Percentiles rank a stretch among this genome's conserved stretches.
Evolutionary conservation across 2,113 vertebrate species (phyloP).

Genomic region (Rhinichthys klamathensis): DNA sequence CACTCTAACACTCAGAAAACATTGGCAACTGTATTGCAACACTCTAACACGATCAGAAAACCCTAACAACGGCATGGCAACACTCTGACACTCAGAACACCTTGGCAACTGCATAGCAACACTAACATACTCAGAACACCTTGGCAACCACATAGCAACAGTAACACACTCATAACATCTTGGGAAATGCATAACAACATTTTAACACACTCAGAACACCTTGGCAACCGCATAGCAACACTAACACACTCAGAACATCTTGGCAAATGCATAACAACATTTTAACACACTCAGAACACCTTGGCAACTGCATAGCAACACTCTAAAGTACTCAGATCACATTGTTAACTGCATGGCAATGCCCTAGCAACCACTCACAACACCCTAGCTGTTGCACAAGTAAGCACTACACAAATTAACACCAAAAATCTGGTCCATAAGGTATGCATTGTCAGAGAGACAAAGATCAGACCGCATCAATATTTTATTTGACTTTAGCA

Average conservation of each 20-base stretch:
- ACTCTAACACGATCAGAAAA: not conserved
- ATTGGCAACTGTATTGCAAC: accelerated
- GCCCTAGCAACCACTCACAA: not conserved
- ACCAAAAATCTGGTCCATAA: not conserved
- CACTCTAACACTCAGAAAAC: not conserved
- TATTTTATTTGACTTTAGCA: not conserved
- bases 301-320: not conserved
- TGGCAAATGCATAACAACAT: not conserved
- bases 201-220: not conserved
- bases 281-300: not conserved
- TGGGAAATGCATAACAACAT: accelerated
- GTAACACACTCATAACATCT: not conserved
- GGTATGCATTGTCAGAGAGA: not conserved
- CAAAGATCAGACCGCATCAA: not conserved
- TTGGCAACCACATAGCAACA: not conserved
- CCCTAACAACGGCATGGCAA: accelerated
- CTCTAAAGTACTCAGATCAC: not conserved
- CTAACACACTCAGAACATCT: not conserved
- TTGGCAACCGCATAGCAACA: not conserved
- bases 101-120: accelerated
- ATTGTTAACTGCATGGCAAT: not conserved
- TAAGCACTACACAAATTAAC: not conserved
- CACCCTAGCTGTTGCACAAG: not conserved
- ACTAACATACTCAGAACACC: not conserved
- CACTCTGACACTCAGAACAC: not conserved